phyloP scores from a whole-genome alignment of 2,888 invertebrate genomes.

The Myopa tessellatipennis region DNA sequence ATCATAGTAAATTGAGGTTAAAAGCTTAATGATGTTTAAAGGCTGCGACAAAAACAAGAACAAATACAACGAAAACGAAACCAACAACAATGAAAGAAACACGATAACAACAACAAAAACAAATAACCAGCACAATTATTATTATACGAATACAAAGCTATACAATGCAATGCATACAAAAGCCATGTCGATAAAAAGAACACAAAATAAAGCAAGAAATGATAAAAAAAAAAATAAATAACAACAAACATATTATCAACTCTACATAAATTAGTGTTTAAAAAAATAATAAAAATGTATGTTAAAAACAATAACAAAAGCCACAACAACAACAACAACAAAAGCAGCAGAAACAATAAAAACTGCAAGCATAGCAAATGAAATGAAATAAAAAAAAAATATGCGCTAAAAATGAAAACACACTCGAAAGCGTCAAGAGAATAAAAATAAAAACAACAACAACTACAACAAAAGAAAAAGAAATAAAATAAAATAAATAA shows the following conservation, averaged over 20 bases:
- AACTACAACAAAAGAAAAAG: no score
- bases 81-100: neutral
- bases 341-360: no score
- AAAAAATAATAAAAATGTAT: neutral
- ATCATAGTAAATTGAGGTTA: constrained; percentile 20
- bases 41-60: neutral
- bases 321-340: neutral
- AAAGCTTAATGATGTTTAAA: constrained; percentile 35
- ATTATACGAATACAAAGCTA: neutral
- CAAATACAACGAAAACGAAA: neutral
- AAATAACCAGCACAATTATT: neutral
- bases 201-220: neutral
- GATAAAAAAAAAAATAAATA: neutral
- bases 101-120: constrained; percentile 1
- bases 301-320: neutral
- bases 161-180: neutral
- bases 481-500: no score
- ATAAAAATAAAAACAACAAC: no score
- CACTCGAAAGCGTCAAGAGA: no score
- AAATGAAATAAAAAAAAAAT: no score
- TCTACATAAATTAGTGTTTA: neutral
- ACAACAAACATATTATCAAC: neutral
- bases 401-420: no score
- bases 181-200: neutral
- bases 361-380: no score